These are phyloP conservation scores for Leptinotarsa tumamoca DNA, from an alignment of 2,888 invertebrate species.

Conservation along the genomic window DNA sequence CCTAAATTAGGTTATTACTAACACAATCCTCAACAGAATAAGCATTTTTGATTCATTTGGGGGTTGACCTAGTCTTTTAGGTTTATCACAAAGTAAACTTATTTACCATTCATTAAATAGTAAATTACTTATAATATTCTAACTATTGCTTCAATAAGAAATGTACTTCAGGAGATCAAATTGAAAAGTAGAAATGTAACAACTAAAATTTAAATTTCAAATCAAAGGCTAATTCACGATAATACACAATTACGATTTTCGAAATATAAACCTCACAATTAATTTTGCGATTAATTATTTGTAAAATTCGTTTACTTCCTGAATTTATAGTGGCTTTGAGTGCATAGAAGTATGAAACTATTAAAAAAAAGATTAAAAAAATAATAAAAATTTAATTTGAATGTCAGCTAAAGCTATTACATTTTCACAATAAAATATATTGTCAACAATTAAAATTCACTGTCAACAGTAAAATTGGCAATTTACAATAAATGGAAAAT, in stretches of 20 bases:
- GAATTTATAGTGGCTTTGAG: neutral
- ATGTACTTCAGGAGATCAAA: too few species aligned
- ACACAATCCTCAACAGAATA: too few species aligned
- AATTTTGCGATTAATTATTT: neutral
- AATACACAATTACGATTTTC: neutral
- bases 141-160: too few species aligned
- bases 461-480: neutral
- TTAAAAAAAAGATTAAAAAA: neutral
- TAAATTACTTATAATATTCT: too few species aligned
- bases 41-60: too few species aligned
- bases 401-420: constrained; percentile 11
- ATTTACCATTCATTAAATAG: too few species aligned
- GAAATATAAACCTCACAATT: too few species aligned
- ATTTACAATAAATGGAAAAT: neutral
- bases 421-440: constrained; percentile 7
- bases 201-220: neutral
- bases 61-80: too few species aligned
- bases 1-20: too few species aligned
- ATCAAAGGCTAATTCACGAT: neutral
- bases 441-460: constrained; percentile 5
- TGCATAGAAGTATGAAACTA: neutral
- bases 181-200: neutral
- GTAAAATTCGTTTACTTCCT: neutral
- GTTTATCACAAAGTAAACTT: too few species aligned
- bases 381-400: constrained; percentile 13